Evolutionary conservation across 2,888 invertebrate genomes (phyloP), one percentile per base, ranked within the genome.

Genomic region (Agrilus cyanescens): DNA sequence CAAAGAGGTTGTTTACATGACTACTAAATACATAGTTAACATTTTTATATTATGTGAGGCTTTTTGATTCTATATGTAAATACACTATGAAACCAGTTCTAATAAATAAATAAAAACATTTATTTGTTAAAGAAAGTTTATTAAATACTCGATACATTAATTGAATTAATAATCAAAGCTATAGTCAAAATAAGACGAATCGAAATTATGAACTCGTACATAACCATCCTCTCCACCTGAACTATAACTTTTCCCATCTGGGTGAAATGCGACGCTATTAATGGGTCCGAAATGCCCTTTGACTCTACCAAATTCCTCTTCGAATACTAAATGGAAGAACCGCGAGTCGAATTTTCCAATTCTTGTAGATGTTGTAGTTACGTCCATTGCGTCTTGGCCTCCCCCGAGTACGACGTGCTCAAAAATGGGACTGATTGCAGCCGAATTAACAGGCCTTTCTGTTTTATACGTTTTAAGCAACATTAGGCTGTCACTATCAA

Each of bases 221-320:
- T 93, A 96, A 72, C 98, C 98, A 68, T 99, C 98, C 71, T 99
- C 98, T 62, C 96, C 97, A 16, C 98, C 98, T 40, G 94, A 93
- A 44, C 89, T 87, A 66, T 91, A 94, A 62, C 93, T 90, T 63
- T 85, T 88, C 39, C 98, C 98, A 71, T 94, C 93, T 2, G 98
- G 98, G 70, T 96, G 95, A 73, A 97, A 98, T 38, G 90, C 85
- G 54, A 97, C 79, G 68, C 93, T 93, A 76, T 99, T 98, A 59
- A 99, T 98, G 2, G 98, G 98, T 55, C 98, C 98, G 63, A 99
- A 99, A 71, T 99, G 98, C 44, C 97, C 97, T 66, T 97, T 98
- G n/a, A 99, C 83, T 46, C 94, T 75, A 1, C 86, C 95, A 68
- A 96, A 96, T 63, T 96, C 96, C 61, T 96, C 94, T 69, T 95